Evolutionary conservation across 1,140 invertebrate species (phyloP), one percentile per base, ranked within the genome.

Genomic region (Belonocnema kinseyi): DNA sequence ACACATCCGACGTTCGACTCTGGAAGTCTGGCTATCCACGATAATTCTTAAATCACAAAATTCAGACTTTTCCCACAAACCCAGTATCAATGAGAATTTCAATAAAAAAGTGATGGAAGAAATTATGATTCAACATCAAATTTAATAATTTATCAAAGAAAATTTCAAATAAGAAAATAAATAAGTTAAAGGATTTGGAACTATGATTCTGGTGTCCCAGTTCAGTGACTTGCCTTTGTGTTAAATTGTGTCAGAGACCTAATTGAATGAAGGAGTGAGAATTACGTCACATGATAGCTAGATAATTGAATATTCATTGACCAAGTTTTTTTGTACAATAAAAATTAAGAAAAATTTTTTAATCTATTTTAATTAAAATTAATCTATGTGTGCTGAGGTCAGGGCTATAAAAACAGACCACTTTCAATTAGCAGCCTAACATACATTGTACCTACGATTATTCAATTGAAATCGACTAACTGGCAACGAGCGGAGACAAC

Each of bases 171-270:
- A 11, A 46, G 10, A 8, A 46, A 46, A 46, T 33, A 11, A 46
- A 46, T 46, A 46, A 46, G 40, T 46, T 46, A 0, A 46, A 46
- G 40, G 40, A 46, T 46, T 46, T 14, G 61, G 26, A 66, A 40
- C 40, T 66, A 14, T 8, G 61, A 46, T 46, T 46, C n/a, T 33
- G 16, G 46, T 66, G 61, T 46, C 61, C 61, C 61, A 66, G 61
- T 66, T 66, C 61, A 66, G 12, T 66, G 61, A 66, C 61, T 66
- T n/a, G 14, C 61, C 61, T 66, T 66, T 66, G 40, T 66, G n/a
- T 66, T 10, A 33, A 66, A 66, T 66, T 66, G 61, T 66, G 61
- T 66, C 61, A 40, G 40, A 66, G 40, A 66, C 26, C 61, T 40
- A 66, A 40, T 66, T 46, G 40, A 46, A 46, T 46, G 40, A 46